Evolutionary conservation across 2,888 invertebrate genomes (phyloP).

Genomic region (Oxyteleia sp.): DNA sequence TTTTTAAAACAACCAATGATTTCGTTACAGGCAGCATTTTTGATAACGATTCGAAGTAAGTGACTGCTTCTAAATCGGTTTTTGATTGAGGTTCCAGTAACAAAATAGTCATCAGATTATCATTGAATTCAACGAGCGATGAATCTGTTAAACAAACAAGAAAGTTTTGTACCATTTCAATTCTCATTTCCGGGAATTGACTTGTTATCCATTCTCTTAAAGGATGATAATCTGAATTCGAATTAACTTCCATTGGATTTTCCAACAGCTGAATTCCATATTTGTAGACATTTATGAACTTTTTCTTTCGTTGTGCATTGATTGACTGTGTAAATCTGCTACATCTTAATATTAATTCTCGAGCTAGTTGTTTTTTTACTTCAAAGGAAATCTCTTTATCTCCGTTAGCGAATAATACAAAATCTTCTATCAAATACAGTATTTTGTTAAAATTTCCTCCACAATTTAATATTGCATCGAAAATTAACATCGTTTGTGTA

Average conservation of each 20-base stretch:
- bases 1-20: conserved; percentile 79
- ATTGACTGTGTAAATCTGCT: conserved; percentile 66
- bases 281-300: conserved; percentile 81
- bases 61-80: conserved; percentile 58
- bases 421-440: conserved; percentile 81
- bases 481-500: conserved; percentile 76
- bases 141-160: conserved; percentile 79
- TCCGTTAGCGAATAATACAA: conserved; percentile 79
- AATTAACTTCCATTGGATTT: conserved; percentile 76
- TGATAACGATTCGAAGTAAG: conserved; percentile 81
- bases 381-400: conserved; percentile 73
- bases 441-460: conserved; percentile 77
- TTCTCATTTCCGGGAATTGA: conserved; percentile 80
- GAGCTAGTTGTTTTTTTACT: conserved; percentile 73
- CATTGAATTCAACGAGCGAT: conserved; percentile 40
- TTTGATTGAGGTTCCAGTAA: conserved; percentile 7
- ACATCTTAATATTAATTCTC: conserved; percentile 78
- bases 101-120: conserved; percentile 14
- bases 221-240: conserved; percentile 50
- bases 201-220: conserved; percentile 82
- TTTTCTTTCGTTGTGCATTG: conserved; percentile 76
- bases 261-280: conserved; percentile 78
- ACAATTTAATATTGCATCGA: conserved; percentile 74
- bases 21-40: conserved; percentile 80
- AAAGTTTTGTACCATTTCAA: conserved; percentile 80